Base-by-base conservation (phyloP, 2,797 vertebrate species). In the Potorous gilbertii region DNA sequence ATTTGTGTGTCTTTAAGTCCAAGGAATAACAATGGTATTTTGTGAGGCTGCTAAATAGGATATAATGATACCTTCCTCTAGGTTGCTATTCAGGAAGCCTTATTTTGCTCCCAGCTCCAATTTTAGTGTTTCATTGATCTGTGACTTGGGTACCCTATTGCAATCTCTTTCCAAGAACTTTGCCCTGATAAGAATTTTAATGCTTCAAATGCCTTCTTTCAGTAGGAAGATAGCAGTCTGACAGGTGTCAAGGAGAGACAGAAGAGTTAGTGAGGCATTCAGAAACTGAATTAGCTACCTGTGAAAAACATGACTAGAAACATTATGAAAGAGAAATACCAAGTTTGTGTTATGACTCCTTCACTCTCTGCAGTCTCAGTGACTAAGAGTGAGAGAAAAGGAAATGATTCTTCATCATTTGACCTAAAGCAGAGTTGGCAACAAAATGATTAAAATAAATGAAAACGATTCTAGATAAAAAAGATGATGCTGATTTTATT, bases 231-330 rank as follows among this genome's bases (percentile, higher is more conserved):
- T 96, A 97, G 89, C 16, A 56, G 40, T 94, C 0, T 97, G 96
- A 96, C 93, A 96, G 56, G 92, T 94, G 54, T 94, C 92, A 92
- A 91, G 91, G 94, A 95, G 94, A 96, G 92, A 97, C 56, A 87
- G 59, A 74, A 89, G 97, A 16, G 94, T 9, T 96, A 95, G 81
- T 94, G 95, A 96, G 91, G 50, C 16, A 66, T 95, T 94, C 97
- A 92, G 92, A 96, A 97, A 93, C 1, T 96, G 96, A 96, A 97
- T 97, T 95, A 97, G 95, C 90, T 94, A 92, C 87, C n/a, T 55
- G 91, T 27, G 94, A 97, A 93, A 93, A 94, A 94, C 57, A 91
- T 34, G 95, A 92, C 21, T 74, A 92, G 55, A 91, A 95, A 24
- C 93, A 94, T 93, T 89, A 56, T 6, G 52, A 92, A 95, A 94